These are phyloP conservation scores for Alligator mississippiensis DNA, from an alignment of 2,113 vertebrate genomes.

Conservation along the genomic window DNA sequence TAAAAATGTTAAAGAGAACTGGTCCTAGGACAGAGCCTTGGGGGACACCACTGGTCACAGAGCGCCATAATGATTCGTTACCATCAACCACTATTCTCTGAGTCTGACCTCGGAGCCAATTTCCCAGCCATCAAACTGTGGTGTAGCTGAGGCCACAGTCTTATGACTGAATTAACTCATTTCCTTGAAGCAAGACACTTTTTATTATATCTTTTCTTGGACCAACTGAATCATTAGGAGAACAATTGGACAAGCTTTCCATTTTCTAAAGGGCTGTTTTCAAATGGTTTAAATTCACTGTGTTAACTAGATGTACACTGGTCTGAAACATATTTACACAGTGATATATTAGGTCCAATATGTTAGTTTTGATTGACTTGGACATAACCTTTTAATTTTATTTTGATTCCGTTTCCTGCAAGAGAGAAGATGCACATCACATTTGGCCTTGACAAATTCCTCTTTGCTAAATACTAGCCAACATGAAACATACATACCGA, in stretches of 20 bases:
- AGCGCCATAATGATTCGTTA: no score
- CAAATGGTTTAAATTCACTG: not conserved
- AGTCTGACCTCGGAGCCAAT: no score
- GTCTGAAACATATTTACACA: not conserved
- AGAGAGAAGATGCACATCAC: not conserved
- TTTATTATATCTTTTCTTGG: no score
- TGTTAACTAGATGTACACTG: accelerated
- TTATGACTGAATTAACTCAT: no score
- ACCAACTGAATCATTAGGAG: no score
- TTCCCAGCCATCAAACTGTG: no score
- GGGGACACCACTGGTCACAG: no score
- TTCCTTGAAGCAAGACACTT: no score
- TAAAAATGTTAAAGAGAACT: no score
- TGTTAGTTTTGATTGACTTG: not conserved
- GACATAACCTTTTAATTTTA: not conserved
- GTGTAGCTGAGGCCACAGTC: no score
- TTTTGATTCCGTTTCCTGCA: not conserved
- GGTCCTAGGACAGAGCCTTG: no score
- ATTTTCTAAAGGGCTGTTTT: not conserved
- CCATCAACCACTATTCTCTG: no score
- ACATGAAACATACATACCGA: not conserved
- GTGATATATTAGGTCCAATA: not conserved
- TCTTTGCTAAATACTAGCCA: not conserved
- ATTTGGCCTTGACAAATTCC: not conserved
- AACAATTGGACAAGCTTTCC: not conserved